Evolutionary conservation across 2,113 vertebrate genomes (phyloP).

Genomic region (Bucco capensis): DNA sequence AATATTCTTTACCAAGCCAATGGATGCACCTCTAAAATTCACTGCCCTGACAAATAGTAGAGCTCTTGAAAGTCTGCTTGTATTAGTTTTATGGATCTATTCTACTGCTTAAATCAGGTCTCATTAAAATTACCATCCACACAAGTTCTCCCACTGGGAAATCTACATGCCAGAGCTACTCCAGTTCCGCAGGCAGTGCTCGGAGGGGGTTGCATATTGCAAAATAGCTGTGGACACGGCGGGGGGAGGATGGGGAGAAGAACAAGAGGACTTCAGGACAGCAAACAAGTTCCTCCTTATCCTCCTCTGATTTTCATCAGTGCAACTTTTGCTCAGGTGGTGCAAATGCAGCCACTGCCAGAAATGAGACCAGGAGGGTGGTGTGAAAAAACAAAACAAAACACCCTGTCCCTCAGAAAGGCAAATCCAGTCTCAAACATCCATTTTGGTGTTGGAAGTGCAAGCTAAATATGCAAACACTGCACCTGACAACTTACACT

Average conservation of each 20-base stretch:
- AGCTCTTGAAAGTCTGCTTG: constrained; percentile 71
- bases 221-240: constrained; percentile 21
- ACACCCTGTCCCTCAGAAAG: neutral
- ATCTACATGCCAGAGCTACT: constrained; percentile 67
- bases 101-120: constrained; percentile 74
- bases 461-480: constrained; percentile 45
- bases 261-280: constrained; percentile 48
- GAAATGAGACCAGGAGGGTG: accelerated
- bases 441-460: neutral
- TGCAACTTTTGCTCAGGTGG: constrained; percentile 9
- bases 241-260: neutral
- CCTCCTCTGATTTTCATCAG: constrained; percentile 12
- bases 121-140: constrained; percentile 74
- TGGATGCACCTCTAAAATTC: constrained; percentile 60
- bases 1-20: constrained; percentile 58
- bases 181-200: constrained; percentile 66
- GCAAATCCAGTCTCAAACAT: neutral
- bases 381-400: neutral
- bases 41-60: constrained; percentile 54
- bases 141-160: constrained; percentile 68
- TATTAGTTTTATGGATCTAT: constrained; percentile 73
- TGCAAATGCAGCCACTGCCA: neutral
- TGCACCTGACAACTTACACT: constrained; percentile 49
- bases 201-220: constrained; percentile 57
- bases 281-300: constrained; percentile 26